A percentile compares a stretch with the other conserved stretches of the same genome.
phyloP scores from a whole-genome alignment of 2,797 vertebrate species.

The Premnoplex brunnescens region DNA sequence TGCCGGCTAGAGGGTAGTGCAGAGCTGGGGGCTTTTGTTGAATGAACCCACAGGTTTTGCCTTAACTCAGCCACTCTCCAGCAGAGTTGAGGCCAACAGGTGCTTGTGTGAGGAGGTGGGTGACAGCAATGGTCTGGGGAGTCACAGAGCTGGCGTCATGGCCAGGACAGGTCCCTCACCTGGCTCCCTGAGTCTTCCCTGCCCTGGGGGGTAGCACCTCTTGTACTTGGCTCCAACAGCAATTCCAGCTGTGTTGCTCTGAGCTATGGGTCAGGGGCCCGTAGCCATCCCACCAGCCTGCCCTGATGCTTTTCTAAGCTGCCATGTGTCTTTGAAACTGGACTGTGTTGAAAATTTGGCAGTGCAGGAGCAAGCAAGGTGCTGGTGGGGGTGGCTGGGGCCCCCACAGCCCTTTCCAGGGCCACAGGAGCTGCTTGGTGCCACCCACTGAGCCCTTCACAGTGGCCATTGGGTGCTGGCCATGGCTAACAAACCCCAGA shows the following conservation, averaged over 20 bases:
- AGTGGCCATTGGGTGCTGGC: not conserved
- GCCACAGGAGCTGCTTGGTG: accelerated
- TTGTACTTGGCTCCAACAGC: not conserved
- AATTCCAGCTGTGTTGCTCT: accelerated
- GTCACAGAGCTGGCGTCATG: not conserved
- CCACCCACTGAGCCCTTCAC: accelerated
- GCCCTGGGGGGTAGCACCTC: not conserved
- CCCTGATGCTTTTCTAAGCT: not conserved
- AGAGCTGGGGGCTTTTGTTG: not conserved
- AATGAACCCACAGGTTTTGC: accelerated
- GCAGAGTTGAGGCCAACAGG: not conserved
- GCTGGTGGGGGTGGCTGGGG: not conserved
- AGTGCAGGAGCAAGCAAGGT: not conserved
- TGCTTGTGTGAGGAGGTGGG: accelerated
- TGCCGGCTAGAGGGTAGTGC: not conserved
- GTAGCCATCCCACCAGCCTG: accelerated
- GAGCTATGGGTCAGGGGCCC: accelerated
- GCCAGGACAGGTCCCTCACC: not conserved
- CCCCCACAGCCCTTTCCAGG: accelerated
- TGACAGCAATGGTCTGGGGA: not conserved
- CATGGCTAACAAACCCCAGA: accelerated
- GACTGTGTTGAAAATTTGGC: not conserved
- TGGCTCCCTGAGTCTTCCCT: not conserved
- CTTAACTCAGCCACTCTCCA: accelerated
- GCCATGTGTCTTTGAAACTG: not conserved